These are phyloP conservation scores for Agrotis ipsilon DNA, from an alignment of 2,888 invertebrate species.

Conservation along the genomic window DNA sequence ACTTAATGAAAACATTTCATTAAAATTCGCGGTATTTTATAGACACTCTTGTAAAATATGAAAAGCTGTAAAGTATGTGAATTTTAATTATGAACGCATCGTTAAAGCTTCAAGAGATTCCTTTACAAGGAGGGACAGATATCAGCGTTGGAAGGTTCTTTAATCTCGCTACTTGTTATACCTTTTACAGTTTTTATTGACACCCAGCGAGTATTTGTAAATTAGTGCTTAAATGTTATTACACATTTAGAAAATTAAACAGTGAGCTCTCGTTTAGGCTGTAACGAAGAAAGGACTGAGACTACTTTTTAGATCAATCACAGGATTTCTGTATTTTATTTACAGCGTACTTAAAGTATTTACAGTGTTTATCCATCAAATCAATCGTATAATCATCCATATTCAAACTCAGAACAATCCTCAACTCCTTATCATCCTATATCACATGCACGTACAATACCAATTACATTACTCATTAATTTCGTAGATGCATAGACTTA, in stretches of 20 bases:
- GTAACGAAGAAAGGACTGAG: no score
- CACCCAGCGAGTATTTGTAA: not conserved
- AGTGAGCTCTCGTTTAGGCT: no score
- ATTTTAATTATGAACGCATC: slow-evolving; percentile 1
- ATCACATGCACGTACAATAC: not conserved
- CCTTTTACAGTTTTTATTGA: not conserved
- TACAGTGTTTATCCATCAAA: no score
- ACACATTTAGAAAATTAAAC: no score
- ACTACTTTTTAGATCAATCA: no score
- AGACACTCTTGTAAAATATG: not conserved
- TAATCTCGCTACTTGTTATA: not conserved
- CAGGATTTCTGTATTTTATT: no score
- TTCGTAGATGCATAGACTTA: no score
- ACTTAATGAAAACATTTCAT: slow-evolving; percentile 1
- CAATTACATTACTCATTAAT: not conserved
- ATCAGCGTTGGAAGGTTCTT: not conserved
- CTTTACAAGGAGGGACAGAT: not conserved
- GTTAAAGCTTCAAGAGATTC: not conserved
- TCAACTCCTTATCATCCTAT: no score
- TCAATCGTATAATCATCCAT: no score
- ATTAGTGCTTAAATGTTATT: not conserved
- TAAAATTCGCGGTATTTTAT: slow-evolving; percentile 1
- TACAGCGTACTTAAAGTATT: no score
- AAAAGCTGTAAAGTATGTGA: not conserved
- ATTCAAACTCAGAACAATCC: no score